Evolutionary conservation across 2,888 invertebrate species (phyloP).

Genomic region (Morpho achilles): DNA sequence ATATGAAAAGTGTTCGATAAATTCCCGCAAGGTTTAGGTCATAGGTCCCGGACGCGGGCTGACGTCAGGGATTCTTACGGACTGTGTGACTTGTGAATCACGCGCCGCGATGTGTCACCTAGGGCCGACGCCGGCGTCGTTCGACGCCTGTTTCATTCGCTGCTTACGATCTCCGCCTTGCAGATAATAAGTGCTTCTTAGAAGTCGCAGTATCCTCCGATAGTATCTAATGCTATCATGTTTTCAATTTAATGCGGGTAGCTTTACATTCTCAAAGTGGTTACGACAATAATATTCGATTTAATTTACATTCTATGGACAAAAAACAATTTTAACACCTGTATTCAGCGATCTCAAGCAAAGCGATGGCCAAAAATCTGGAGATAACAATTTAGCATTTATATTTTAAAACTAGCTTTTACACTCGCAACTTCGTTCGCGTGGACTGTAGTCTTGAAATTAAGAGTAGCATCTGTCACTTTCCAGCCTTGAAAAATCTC

Average conservation of each 20-base stretch:
- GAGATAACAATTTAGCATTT: no score
- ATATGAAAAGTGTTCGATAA: conserved; percentile 22
- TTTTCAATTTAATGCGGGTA: conserved; percentile 1
- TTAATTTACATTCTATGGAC: no score
- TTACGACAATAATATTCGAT: neutral
- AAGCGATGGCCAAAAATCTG: no score
- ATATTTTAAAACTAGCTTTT: no score
- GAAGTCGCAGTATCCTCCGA: conserved; percentile 27
- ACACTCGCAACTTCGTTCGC: no score
- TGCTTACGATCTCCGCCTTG: conserved; percentile 45
- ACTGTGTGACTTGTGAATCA: conserved; percentile 61
- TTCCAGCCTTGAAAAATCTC: no score
- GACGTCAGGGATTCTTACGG: conserved; percentile 69
- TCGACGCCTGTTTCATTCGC: conserved; percentile 33
- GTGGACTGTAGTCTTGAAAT: no score
- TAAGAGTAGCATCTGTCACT: no score
- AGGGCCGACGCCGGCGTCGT: conserved; percentile 29
- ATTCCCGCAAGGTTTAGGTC: conserved; percentile 31
- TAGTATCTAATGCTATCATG: no score
- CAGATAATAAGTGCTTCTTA: conserved; percentile 46
- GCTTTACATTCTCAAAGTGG: neutral
- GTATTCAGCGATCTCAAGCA: no score
- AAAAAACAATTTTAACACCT: no score
- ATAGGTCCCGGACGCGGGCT: conserved; percentile 59
- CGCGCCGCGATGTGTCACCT: conserved; percentile 68